Evolutionary conservation across 1,140 invertebrate species (phyloP).

Genomic region (Cydia pomonella): DNA sequence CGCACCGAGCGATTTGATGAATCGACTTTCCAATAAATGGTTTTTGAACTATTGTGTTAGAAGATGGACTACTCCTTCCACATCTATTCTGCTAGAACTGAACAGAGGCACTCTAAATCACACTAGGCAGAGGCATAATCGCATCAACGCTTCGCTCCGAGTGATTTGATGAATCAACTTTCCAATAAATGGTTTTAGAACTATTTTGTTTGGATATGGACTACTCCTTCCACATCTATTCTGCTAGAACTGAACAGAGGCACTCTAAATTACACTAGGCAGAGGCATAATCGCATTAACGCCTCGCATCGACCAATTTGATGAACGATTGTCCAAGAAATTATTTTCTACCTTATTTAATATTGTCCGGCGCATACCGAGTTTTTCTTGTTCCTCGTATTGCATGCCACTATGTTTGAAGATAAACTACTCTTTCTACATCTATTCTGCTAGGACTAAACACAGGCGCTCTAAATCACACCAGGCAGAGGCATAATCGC

Average conservation of each 20-base stretch:
- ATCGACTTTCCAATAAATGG: too few relatives aligned
- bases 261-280: not conserved
- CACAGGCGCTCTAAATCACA: constrained; percentile 13
- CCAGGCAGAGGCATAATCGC: constrained; percentile 10
- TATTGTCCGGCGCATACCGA: too few relatives aligned
- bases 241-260: not conserved
- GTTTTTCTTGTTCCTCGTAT: too few relatives aligned
- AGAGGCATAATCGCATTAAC: constrained; percentile 23
- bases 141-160: constrained; percentile 19
- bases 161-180: not conserved
- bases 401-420: too few relatives aligned
- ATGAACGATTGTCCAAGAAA: too few relatives aligned
- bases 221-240: not conserved
- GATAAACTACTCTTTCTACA: not conserved
- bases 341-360: too few relatives aligned
- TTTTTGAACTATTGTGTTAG: too few relatives aligned
- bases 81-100: not conserved
- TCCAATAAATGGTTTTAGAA: too few relatives aligned
- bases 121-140: not conserved
- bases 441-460: not conserved
- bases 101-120: not conserved
- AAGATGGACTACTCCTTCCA: too few relatives aligned
- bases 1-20: too few relatives aligned
- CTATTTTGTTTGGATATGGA: not conserved
- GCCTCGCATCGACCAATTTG: constrained; percentile 21